Evolutionary conservation across 2,797 vertebrate genomes (phyloP).

Genomic region (Lithobates pipiens): DNA sequence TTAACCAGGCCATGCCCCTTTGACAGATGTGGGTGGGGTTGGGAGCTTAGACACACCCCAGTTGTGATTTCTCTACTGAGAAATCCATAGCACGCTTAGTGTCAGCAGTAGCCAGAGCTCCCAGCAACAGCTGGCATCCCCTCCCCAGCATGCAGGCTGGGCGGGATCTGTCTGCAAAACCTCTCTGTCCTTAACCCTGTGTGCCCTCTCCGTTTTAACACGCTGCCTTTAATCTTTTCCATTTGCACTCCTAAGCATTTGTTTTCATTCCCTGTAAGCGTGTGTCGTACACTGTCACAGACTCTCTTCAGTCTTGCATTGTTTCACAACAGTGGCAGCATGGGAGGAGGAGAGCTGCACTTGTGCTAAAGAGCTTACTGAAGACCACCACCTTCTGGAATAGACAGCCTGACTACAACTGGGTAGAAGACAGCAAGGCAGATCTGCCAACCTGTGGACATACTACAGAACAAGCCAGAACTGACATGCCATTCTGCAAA

Average conservation of each 20-base stretch:
- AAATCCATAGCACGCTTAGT: slow-evolving; percentile 51
- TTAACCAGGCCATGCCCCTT: slow-evolving; percentile 53
- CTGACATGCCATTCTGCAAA: slow-evolving; percentile 37
- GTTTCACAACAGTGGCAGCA: slow-evolving; percentile 45
- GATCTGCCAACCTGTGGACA: slow-evolving; percentile 1
- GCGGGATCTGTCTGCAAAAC: slow-evolving; percentile 46
- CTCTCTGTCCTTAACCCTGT: slow-evolving; percentile 54
- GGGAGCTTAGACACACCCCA: slow-evolving; percentile 2
- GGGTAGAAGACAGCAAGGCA: background rate
- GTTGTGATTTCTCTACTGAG: slow-evolving; percentile 23
- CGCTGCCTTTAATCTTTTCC: slow-evolving; percentile 14
- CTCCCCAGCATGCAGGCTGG: slow-evolving; percentile 56
- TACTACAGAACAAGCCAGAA: slow-evolving; percentile 17
- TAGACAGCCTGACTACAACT: slow-evolving; percentile 35
- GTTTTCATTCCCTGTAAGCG: background rate
- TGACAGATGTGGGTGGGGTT: slow-evolving; percentile 45
- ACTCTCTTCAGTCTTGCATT: slow-evolving; percentile 40
- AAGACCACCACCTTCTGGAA: slow-evolving; percentile 42
- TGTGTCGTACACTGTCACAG: slow-evolving; percentile 20
- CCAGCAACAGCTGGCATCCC: slow-evolving; percentile 48
- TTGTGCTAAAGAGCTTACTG: slow-evolving; percentile 38
- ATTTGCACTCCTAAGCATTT: background rate
- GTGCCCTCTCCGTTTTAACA: slow-evolving; percentile 46
- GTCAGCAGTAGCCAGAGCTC: slow-evolving; percentile 54
- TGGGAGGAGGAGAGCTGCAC: slow-evolving; percentile 48